Percentiles rank a stretch among this genome's conserved stretches.
Evolutionary conservation across 1,140 invertebrate genomes (phyloP).

Genomic region (Eulimnadia texana): DNA sequence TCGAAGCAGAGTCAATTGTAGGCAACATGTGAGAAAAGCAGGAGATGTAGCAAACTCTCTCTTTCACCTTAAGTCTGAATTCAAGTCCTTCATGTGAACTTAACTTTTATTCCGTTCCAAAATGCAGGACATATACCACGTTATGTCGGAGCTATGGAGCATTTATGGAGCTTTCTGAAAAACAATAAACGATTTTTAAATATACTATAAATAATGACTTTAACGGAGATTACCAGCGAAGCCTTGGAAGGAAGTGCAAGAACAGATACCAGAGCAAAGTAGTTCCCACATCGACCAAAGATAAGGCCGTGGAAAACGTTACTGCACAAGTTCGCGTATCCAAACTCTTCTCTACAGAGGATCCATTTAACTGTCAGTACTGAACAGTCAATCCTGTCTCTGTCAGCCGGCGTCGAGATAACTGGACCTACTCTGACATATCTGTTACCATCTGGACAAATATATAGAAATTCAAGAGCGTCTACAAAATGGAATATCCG

Average conservation of each 20-base stretch:
- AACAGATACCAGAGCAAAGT: not conserved
- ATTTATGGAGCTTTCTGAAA: not conserved
- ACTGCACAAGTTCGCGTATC: conserved; percentile 5
- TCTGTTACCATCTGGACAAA: conserved; percentile 47
- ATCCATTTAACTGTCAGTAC: not conserved
- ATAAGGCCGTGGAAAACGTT: conserved; percentile 5
- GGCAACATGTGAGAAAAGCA: conserved; percentile 14
- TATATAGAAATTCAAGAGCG: conserved; percentile 41
- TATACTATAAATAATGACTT: conserved; percentile 13
- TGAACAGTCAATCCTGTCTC: conserved; percentile 47
- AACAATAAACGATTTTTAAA: not conserved
- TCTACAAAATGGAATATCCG: conserved; percentile 26
- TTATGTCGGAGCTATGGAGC: not conserved
- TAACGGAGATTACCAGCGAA: not conserved
- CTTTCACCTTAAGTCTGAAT: not conserved
- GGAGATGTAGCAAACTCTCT: conserved; percentile 2
- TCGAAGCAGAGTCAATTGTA: conserved; percentile 8
- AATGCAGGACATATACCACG: conserved; percentile 8
- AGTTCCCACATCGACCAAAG: not conserved
- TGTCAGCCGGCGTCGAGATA: conserved; percentile 60
- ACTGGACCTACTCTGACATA: conserved; percentile 50
- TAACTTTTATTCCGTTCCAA: not conserved
- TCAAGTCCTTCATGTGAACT: too few species aligned
- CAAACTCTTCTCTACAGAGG: not conserved
- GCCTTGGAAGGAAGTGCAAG: not conserved